These are phyloP conservation scores for Casuarius casuarius DNA, from an alignment of 2,113 vertebrate genomes.

Conservation along the genomic window DNA sequence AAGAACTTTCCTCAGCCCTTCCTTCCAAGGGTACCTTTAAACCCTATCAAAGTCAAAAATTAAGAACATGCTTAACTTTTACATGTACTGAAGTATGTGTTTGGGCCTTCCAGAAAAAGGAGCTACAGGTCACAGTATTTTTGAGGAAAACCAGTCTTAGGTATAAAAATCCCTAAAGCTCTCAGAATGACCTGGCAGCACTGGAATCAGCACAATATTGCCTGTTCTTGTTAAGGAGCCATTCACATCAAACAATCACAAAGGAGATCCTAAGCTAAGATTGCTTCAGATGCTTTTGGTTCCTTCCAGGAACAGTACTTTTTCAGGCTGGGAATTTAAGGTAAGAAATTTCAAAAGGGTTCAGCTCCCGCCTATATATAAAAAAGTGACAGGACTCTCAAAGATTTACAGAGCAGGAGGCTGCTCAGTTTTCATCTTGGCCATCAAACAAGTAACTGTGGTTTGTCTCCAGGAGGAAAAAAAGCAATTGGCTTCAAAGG, in stretches of 20 bases:
- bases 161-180: background rate
- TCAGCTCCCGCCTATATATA: background rate
- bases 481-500: background rate
- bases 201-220: background rate
- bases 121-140: background rate
- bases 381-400: background rate
- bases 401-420: background rate
- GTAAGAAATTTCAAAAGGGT: background rate
- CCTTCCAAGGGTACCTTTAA: background rate
- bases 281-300: background rate
- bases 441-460: background rate
- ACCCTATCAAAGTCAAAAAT: background rate
- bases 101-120: rapidly evolving
- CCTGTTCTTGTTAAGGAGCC: background rate
- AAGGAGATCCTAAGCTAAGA: background rate
- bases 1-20: background rate
- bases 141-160: background rate
- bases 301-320: background rate
- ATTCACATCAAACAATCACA: background rate
- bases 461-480: background rate
- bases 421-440: background rate
- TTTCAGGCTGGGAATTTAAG: background rate
- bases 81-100: rapidly evolving
- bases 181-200: background rate
- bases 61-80: background rate